A percentile compares a stretch with the other conserved stretches of the same genome.
Conservation (phyloP, 1,140 invertebrate species). For the Mylabris phalerata region DNA sequence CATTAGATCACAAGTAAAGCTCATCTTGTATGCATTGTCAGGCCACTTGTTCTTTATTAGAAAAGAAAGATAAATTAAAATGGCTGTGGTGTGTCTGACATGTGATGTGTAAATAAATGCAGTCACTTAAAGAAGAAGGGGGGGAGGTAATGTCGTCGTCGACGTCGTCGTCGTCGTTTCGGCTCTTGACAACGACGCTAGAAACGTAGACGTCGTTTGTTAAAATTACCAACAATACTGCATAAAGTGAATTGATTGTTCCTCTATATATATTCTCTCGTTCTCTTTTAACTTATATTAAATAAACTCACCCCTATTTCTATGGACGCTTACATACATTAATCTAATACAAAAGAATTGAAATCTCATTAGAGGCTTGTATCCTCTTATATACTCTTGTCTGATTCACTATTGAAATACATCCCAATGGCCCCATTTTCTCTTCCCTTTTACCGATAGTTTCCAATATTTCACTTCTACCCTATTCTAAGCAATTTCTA, state of each 20-base stretch:
- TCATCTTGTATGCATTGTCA: slow-evolving; percentile 26
- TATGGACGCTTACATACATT: slow-evolving; percentile 11
- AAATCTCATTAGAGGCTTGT: slow-evolving; percentile 20
- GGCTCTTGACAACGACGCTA: background rate
- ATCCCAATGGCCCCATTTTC: slow-evolving; percentile 11
- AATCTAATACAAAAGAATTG: slow-evolving; percentile 20
- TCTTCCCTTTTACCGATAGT: too few species aligned
- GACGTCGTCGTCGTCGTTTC: too few species aligned
- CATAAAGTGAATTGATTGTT: too few species aligned
- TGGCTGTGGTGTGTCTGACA: slow-evolving; percentile 19
- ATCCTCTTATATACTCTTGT: slow-evolving; percentile 12
- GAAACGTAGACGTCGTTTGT: slow-evolving; percentile 5
- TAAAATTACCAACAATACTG: too few species aligned
- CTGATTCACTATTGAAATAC: slow-evolving; percentile 11
- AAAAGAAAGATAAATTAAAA: slow-evolving; percentile 26
- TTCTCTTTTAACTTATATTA: slow-evolving; percentile 4
- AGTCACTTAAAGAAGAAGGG: slow-evolving; percentile 1
- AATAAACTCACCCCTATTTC: slow-evolving; percentile 9
- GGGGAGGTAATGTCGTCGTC: too few species aligned
- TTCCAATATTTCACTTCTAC: too few species aligned
- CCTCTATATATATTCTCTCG: too few species aligned
- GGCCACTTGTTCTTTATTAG: slow-evolving; percentile 26
- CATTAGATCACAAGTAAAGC: slow-evolving; percentile 15
- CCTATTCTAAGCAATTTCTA: too few species aligned
- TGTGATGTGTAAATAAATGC: slow-evolving; percentile 21